phyloP scores from a whole-genome alignment of 2,113 vertebrate genomes.

The Rynchops niger region DNA sequence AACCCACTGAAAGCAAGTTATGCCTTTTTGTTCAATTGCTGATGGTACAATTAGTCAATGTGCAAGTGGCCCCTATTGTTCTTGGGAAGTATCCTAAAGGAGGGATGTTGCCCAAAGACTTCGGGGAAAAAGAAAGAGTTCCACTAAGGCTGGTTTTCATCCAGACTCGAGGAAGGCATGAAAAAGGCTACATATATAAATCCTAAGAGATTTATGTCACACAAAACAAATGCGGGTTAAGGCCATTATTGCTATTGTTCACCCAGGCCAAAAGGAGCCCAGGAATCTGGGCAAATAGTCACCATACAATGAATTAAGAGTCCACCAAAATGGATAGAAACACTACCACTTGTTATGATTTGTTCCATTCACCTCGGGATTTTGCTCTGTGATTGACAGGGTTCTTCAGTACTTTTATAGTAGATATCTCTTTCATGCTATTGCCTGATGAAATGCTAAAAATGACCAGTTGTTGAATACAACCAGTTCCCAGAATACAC shows the following conservation, averaged over 20 bases:
- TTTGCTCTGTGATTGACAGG: not conserved
- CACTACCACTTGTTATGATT: not conserved
- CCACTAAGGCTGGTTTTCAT: not conserved
- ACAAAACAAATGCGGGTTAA: not conserved
- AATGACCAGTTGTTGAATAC: constrained; percentile 26
- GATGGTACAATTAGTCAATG: not conserved
- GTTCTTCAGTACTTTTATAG: not conserved
- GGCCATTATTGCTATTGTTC: not conserved
- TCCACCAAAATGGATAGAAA: not conserved
- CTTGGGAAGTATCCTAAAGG: not conserved
- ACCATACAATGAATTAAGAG: not conserved
- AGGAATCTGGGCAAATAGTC: not conserved
- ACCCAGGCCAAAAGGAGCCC: not conserved
- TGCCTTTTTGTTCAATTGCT: not conserved
- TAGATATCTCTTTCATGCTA: not conserved
- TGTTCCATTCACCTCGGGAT: not conserved
- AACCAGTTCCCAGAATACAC: constrained; percentile 12
- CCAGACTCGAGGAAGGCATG: not conserved
- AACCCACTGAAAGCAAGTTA: not conserved
- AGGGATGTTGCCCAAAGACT: not conserved
- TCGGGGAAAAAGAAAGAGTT: not conserved
- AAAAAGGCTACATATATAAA: not conserved
- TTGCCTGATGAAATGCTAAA: constrained; percentile 17
- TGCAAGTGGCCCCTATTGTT: not conserved
- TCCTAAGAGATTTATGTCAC: not conserved